phyloP scores from a whole-genome alignment of 2,888 invertebrate species.

The Smittia aterrima region DNA sequence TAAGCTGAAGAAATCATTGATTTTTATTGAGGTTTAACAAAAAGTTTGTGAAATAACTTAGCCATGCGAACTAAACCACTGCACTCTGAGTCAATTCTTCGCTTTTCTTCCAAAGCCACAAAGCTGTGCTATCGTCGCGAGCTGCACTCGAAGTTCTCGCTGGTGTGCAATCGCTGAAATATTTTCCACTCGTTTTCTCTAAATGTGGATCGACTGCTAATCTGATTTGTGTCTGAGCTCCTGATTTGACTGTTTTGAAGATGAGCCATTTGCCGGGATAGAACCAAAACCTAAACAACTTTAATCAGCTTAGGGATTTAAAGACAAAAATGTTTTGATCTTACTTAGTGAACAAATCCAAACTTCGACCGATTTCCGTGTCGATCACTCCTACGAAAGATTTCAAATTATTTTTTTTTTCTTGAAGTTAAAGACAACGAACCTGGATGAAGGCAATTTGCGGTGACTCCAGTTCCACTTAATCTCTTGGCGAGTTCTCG shows the following conservation, averaged over 20 bases:
- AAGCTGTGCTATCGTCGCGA: slow-evolving; percentile 57
- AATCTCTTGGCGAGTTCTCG: slow-evolving; percentile 64
- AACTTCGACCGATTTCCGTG: slow-evolving; percentile 17
- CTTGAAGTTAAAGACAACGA: slow-evolving; percentile 44
- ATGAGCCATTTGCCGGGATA: not conserved
- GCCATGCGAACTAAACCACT: not conserved
- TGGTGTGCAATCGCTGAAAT: slow-evolving; percentile 61
- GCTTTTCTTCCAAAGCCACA: slow-evolving; percentile 61
- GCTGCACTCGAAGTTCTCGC: slow-evolving; percentile 57
- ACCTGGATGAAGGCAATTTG: slow-evolving; percentile 72
- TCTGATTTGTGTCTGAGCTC: slow-evolving; percentile 52
- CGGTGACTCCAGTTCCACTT: slow-evolving; percentile 61
- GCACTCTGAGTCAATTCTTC: slow-evolving; percentile 45
- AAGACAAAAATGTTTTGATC: not conserved
- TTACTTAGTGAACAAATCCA: slow-evolving; percentile 18
- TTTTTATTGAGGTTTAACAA: too few species aligned
- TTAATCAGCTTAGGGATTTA: not conserved
- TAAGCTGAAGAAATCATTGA: too few species aligned
- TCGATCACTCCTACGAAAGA: not conserved
- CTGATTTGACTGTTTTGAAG: slow-evolving; percentile 49
- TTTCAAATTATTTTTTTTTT: slow-evolving; percentile 71
- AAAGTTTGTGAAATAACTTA: too few species aligned
- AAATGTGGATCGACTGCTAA: slow-evolving; percentile 52
- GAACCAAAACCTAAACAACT: slow-evolving; percentile 44
- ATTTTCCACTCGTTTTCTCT: slow-evolving; percentile 48